phyloP scores from a whole-genome alignment of 30 jellyfish, hydroid and myxozoan genomes.

The Cassiopea andromeda region DNA sequence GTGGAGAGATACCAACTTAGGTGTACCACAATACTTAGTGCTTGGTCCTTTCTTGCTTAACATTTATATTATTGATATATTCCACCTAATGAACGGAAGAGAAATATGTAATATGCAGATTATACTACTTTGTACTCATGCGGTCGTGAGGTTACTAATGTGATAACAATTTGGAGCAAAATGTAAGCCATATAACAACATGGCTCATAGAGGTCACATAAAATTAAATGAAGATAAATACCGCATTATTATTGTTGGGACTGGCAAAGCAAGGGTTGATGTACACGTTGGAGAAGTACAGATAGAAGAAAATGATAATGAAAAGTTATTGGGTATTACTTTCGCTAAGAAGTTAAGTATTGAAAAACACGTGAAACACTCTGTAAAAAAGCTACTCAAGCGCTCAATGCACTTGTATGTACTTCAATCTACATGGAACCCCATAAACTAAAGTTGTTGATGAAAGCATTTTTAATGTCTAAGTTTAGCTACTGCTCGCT shows the following conservation, averaged over 20 bases:
- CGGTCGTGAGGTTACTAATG: not conserved
- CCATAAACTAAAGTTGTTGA: no score
- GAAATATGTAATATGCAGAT: conserved; percentile 12
- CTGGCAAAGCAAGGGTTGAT: not conserved
- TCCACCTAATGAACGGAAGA: conserved; percentile 9
- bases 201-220: not conserved
- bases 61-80: not conserved
- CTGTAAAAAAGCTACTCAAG: no score
- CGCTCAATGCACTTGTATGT: no score
- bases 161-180: not conserved
- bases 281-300: not conserved
- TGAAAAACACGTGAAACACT: no score
- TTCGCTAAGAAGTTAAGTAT: not conserved
- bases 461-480: no score
- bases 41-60: conserved; percentile 6
- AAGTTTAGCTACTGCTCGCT: no score
- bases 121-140: not conserved
- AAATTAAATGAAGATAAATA: not conserved
- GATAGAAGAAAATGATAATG: not conserved
- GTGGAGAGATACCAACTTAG: conserved; percentile 25
- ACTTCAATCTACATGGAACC: no score
- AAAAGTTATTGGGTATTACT: not conserved
- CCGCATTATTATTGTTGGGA: not conserved
- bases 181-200: conserved; percentile 1
- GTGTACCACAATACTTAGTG: conserved; percentile 28